Evolutionary conservation across 2,888 invertebrate species (phyloP).

Genomic region (Ferrisia virgata): DNA sequence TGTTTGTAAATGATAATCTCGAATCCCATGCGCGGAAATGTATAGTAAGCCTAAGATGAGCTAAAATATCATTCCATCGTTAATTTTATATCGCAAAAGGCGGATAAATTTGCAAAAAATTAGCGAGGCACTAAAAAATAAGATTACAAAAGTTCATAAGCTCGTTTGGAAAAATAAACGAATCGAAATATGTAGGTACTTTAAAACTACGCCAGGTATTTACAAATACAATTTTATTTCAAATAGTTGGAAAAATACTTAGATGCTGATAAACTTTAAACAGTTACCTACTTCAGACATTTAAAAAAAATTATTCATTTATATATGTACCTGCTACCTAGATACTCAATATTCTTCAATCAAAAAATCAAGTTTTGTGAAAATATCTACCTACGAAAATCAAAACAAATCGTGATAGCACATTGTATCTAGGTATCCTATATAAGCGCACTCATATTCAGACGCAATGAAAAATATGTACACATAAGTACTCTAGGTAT

Average conservation of each 20-base stretch:
- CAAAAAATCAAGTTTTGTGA: neutral
- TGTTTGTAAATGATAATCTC: slow-evolving; percentile 73
- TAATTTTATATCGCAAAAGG: no score
- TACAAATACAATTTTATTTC: no score
- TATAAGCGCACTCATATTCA: neutral
- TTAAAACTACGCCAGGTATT: no score
- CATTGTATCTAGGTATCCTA: neutral
- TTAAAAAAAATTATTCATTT: no score
- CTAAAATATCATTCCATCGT: slow-evolving; percentile 54
- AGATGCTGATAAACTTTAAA: no score
- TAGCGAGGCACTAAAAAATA: no score
- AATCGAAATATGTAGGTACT: no score
- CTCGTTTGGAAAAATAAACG: no score
- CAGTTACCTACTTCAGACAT: no score
- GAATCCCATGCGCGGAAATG: slow-evolving; percentile 68
- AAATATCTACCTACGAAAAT: neutral
- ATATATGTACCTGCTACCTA: neutral
- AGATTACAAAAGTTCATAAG: no score
- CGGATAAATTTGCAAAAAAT: neutral
- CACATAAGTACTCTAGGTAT: neutral
- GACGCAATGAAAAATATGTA: neutral
- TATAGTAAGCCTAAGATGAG: slow-evolving; percentile 72
- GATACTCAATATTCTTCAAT: no score
- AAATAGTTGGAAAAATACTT: no score
- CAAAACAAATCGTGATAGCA: neutral